Conservation (phyloP, 2,888 invertebrate genomes). For the Pollenia angustigena region DNA sequence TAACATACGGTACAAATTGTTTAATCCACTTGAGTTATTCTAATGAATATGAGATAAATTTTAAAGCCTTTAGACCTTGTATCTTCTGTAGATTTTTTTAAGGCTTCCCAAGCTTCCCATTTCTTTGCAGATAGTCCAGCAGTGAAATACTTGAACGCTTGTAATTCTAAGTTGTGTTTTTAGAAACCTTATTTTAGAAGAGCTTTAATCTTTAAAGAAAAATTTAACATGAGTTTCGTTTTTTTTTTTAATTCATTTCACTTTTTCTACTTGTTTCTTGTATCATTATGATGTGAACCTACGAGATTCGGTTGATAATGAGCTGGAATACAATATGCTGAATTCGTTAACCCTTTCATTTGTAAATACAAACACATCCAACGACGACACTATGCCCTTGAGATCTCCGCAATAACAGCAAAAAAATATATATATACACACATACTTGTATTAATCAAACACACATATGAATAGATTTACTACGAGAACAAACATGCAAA, state of each 20-base stretch:
- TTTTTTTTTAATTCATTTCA: constrained; percentile 38
- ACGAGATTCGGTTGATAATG: constrained; percentile 73
- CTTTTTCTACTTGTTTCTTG: constrained; percentile 41
- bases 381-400: constrained; percentile 74
- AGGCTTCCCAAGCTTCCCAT: too few species aligned
- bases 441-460: not conserved
- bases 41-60: too few species aligned
- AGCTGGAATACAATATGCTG: constrained; percentile 54
- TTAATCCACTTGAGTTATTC: too few species aligned
- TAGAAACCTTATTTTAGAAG: too few species aligned
- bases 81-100: too few species aligned
- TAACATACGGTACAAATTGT: too few species aligned
- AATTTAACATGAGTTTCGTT: constrained; percentile 52
- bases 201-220: not conserved
- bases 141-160: too few species aligned
- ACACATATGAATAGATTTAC: constrained; percentile 1
- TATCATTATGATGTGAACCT: constrained; percentile 71
- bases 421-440: constrained; percentile 12
- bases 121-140: too few species aligned
- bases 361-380: constrained; percentile 8
- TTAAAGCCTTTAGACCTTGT: too few species aligned
- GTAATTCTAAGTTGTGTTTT: too few species aligned
- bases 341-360: constrained; percentile 66
- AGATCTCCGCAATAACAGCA: constrained; percentile 67
- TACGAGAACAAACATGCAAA: constrained; percentile 21